Percentiles rank a stretch among this genome's conserved stretches.
Evolutionary conservation across 1,140 invertebrate species (phyloP).

Genomic region (Drosophila oshimai): DNA sequence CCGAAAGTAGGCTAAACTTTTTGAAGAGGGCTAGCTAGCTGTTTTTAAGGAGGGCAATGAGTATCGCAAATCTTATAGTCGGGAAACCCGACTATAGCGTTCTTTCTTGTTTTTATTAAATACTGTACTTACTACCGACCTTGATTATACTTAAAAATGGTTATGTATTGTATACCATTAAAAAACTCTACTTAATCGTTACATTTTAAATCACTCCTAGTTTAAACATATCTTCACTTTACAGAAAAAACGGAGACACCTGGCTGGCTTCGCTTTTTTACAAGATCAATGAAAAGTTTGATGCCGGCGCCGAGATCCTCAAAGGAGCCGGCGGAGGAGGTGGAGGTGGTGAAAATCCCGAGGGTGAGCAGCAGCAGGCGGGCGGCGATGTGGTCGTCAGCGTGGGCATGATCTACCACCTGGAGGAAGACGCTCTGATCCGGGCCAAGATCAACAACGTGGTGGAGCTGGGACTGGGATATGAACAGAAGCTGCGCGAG

Average conservation of each 20-base stretch:
- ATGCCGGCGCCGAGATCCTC: conserved; percentile 30
- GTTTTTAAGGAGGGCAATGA: too few relatives aligned
- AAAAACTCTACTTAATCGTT: too few relatives aligned
- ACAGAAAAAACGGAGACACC: conserved; percentile 12
- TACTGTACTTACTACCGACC: too few relatives aligned
- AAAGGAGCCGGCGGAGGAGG: not conserved
- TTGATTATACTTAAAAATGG: too few relatives aligned
- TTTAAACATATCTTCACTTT: not conserved
- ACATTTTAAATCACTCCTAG: too few relatives aligned
- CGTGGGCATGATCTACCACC: conserved; percentile 53
- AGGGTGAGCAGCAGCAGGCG: not conserved
- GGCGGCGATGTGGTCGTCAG: conserved; percentile 2
- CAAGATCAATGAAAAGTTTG: conserved; percentile 39
- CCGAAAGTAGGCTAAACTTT: too few relatives aligned
- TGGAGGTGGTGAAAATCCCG: not conserved
- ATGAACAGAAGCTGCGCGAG: conserved; percentile 56
- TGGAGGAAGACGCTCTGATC: conserved; percentile 48
- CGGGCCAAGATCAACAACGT: conserved; percentile 57
- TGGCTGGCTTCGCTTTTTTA: conserved; percentile 54
- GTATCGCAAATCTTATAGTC: too few relatives aligned
- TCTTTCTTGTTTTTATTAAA: too few relatives aligned
- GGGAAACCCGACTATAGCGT: too few relatives aligned
- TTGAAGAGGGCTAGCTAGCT: too few relatives aligned
- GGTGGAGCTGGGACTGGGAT: conserved; percentile 54
- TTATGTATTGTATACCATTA: too few relatives aligned